Conservation (phyloP, 2,113 vertebrate genomes). For the Motacilla alba region DNA sequence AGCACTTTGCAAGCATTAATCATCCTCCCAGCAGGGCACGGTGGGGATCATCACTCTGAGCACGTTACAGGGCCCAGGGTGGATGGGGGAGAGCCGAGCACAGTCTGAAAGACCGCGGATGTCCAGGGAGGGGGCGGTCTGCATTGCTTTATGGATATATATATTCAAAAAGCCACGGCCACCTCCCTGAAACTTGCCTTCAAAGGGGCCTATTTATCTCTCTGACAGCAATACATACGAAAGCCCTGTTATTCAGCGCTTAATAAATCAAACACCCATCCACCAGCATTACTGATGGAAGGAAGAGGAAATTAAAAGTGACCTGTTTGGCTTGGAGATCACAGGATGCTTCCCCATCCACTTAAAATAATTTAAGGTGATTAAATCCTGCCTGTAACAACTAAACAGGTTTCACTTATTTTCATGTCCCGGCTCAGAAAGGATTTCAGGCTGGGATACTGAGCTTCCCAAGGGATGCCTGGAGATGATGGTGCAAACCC, state of each 20-base stretch:
- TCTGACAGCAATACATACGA: not conserved
- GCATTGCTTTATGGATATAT: not conserved
- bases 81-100: accelerated
- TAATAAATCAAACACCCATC: constrained; percentile 50
- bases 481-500: not conserved
- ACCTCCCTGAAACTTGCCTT: not conserved
- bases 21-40: not conserved
- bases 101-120: accelerated
- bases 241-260: not conserved
- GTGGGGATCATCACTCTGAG: not conserved
- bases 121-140: not conserved
- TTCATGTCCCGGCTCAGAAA: not conserved
- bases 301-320: constrained; percentile 51
- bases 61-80: not conserved
- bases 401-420: not conserved
- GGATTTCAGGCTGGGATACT: not conserved
- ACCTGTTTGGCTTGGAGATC: constrained; percentile 24
- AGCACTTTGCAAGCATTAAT: constrained; percentile 57
- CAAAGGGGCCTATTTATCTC: constrained; percentile 25
- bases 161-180: not conserved
- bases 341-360: not conserved
- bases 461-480: not conserved
- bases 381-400: constrained; percentile 16
- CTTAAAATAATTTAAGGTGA: constrained; percentile 1
- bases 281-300: not conserved